These are phyloP conservation scores for Microctonus brassicae DNA, from an alignment of 2,888 invertebrate genomes.

Conservation along the genomic window DNA sequence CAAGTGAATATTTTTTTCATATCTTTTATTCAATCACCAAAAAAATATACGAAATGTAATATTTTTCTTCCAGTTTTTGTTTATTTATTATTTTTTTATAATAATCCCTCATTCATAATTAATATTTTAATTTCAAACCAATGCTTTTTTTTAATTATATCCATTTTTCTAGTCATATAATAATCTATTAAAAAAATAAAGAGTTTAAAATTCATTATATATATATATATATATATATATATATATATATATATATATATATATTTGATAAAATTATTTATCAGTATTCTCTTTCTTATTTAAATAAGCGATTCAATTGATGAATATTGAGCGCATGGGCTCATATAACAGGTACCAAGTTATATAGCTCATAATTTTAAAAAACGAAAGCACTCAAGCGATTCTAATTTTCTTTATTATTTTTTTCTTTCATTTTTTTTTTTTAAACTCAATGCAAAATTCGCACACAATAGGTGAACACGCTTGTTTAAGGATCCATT, in stretches of 20 bases:
- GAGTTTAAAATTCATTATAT: not conserved
- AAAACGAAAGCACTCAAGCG: not conserved
- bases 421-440: not conserved
- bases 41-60: not conserved
- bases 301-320: not conserved
- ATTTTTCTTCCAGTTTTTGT: too few species aligned
- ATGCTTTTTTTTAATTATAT: not conserved
- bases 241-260: too few species aligned
- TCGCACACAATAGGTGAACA: not conserved
- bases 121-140: not conserved
- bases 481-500: too few species aligned
- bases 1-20: not conserved
- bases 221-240: not conserved
- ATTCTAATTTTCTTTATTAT: not conserved
- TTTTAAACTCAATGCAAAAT: not conserved
- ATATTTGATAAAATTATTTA: not conserved
- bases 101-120: not conserved
- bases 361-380: not conserved
- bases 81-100: not conserved
- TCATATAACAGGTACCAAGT: slow-evolving; percentile 27
- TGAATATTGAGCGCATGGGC: not conserved
- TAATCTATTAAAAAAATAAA: not conserved
- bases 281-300: not conserved
- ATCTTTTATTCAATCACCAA: not conserved
- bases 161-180: not conserved